phyloP scores from a whole-genome alignment of 2,113 vertebrate genomes.

The Entomyzon cyanotis region DNA sequence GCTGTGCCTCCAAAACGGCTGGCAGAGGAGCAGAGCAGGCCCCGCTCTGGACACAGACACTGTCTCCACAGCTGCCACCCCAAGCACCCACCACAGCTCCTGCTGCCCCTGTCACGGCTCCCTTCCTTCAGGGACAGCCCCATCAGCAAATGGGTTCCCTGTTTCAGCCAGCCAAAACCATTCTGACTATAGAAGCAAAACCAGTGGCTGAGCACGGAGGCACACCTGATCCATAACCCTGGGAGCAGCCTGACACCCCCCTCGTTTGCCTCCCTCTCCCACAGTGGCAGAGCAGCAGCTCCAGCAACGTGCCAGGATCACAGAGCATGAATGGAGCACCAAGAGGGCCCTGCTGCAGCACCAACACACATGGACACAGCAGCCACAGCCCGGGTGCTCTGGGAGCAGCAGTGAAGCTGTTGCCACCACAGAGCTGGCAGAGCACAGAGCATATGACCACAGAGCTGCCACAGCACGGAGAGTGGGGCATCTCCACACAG shows the following conservation, averaged over 20 bases:
- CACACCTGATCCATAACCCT: neutral
- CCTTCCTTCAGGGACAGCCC: neutral
- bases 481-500: neutral
- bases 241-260: neutral
- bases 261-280: fast-evolving
- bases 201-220: neutral
- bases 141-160: neutral
- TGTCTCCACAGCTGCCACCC: neutral
- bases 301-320: fast-evolving
- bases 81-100: neutral
- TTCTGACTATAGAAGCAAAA: neutral
- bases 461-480: too few species aligned
- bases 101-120: fast-evolving
- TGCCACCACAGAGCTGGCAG: neutral
- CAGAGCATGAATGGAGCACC: fast-evolving
- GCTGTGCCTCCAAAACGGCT: neutral
- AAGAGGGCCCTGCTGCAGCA: neutral
- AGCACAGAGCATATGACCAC: neutral
- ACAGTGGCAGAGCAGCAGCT: neutral
- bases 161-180: neutral
- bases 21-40: fast-evolving
- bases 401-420: neutral
- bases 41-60: neutral
- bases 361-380: neutral
- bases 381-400: fast-evolving